Base-by-base conservation (phyloP, 2,888 invertebrate genomes). In the Molorchus minor region DNA sequence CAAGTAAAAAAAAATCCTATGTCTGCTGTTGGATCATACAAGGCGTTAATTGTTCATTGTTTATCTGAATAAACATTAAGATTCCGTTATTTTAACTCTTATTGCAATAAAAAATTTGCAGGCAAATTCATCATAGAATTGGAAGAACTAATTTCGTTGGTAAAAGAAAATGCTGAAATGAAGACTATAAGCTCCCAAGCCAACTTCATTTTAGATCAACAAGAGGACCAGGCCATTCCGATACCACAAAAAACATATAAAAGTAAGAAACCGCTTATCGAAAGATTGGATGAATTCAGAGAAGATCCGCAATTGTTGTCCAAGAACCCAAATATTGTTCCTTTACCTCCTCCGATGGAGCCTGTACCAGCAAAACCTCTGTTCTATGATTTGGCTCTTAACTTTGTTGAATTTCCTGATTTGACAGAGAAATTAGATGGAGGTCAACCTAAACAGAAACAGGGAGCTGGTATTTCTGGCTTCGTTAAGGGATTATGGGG, bases 331-430 rank as follows among this genome's bases (percentile, higher is more conserved):
- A 94, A 93, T 74, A 86, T 98, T 60, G 91, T 88, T 71, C 88
- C 89, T 74, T 81, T 97, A 74, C 97, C 98, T 1, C 96, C 97
- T 0, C 87, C 93, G n/a, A 93, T 93, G 91, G 87, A 89, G 71
- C 88, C 93, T 0, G 89, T 94, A 69, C 93, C 98, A 13, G 96
- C 95, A 79, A 98, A 99, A 78, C 98, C 99, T 0, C 78, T 98
- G 57, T 99, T 98, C 86, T 99, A 98, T 78, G 99, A 99, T 82
- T 84, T 99, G 76, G 98, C 98, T 2, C 87, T 95, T 69, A 98
- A 98, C 81, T 93, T 96, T 79, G 86, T 98, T 2, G 89, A 92
- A 77, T 88, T 92, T 67, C 93, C 93, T 0, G 87, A 89, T 69
- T 78, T 93, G 68, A 87, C 89, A 30, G 90, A 91, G 60, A 91